Conservation (phyloP, 1,140 invertebrate genomes). For the Conus betulinus region DNA sequence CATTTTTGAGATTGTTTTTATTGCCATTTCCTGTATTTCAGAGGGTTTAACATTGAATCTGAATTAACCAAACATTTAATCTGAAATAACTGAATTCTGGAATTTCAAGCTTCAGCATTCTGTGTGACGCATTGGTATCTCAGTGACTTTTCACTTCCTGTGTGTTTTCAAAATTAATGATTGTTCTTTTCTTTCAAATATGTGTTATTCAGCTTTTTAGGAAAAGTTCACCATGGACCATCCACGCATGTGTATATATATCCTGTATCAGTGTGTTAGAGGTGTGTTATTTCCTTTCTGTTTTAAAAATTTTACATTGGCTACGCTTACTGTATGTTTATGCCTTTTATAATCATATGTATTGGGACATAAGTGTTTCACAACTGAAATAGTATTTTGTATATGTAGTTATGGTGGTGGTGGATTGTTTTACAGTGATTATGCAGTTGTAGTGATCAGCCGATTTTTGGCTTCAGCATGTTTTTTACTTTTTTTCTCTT, state of each 20-base stretch:
- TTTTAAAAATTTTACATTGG: neutral
- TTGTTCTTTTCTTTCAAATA: too few relatives aligned
- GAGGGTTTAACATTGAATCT: too few relatives aligned
- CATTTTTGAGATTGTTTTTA: too few relatives aligned
- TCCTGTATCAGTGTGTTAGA: neutral
- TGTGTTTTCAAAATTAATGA: too few relatives aligned
- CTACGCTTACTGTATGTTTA: neutral
- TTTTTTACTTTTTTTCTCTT: neutral
- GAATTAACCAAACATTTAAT: too few relatives aligned
- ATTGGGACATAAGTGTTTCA: neutral
- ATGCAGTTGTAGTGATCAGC: neutral
- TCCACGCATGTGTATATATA: neutral
- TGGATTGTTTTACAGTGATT: neutral
- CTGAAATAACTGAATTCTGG: too few relatives aligned
- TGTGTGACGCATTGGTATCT: too few relatives aligned
- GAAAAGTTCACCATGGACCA: neutral
- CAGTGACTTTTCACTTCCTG: too few relatives aligned
- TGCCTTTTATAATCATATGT: neutral
- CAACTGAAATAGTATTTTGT: neutral
- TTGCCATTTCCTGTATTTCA: too few relatives aligned
- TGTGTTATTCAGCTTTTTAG: neutral
- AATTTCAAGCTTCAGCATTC: too few relatives aligned
- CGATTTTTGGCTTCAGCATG: neutral
- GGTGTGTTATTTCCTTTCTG: neutral
- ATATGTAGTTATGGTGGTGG: neutral